Base-by-base conservation (phyloP, 2,888 invertebrate genomes). In the Tachina fera region DNA sequence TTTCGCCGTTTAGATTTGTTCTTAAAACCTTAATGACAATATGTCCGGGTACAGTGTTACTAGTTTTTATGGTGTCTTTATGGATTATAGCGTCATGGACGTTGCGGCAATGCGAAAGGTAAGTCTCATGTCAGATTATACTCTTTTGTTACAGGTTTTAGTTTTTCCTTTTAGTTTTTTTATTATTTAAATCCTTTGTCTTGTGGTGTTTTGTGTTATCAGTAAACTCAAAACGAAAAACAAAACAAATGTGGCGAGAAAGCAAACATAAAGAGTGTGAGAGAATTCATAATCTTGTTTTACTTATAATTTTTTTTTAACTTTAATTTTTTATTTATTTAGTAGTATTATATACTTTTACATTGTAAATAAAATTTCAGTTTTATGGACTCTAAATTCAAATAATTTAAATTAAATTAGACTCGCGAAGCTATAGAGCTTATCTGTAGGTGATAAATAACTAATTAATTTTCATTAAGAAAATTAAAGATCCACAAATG, bases 61-160 rank as follows among this genome's bases (percentile, higher is more conserved):
- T 99, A 91, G 99, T 99, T 89, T 99, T 99, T 95, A 99, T 99
- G 97, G 98, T 99, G 88, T 98, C 99, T 10, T 94, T 99, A 87
- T 99, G 99, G 99, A 98, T 99, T 93, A 98, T 99, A 91, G 99
- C 99, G 88, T 98, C 98, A 91, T 99, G 99, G 99, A 98, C 98
- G 87, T 94, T 99, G 89, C 95, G 99, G 89, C 98, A 99, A 90
- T 99, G 99, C 93, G 99, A 99, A 95, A 97, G 99, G 98, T 99
- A 94, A 94, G 94, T 93, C 19, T 63, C 45, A 68, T 3, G 39
- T 58, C 9, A 68, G 22, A 72, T 49, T 51, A 13, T 63, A 58
- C 14, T 49, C 76, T 1, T 47, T 60, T 76, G 45, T 84, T 70
- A 63, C 65, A 60, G 45, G 71, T 80, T 82, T 79, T 60, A 45